Conservation (phyloP, 2,888 invertebrate species). For the Calliphora vomitoria region DNA sequence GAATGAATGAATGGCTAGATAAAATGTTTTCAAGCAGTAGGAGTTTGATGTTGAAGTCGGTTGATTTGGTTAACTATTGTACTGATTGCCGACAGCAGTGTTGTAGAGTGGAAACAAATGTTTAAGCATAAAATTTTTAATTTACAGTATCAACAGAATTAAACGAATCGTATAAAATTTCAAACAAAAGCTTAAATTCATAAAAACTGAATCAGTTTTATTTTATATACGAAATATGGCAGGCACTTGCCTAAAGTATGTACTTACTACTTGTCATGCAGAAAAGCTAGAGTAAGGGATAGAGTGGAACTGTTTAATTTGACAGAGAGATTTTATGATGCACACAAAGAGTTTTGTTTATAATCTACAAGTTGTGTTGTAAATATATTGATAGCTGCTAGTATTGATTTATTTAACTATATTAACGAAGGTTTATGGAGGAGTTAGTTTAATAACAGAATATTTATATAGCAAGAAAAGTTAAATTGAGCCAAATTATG, state of each 20-base stretch:
- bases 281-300: not conserved
- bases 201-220: slow-evolving; percentile 36
- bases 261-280: not conserved
- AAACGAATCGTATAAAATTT: slow-evolving; percentile 81
- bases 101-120: slow-evolving; percentile 76
- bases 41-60: slow-evolving; percentile 46
- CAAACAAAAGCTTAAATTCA: slow-evolving; percentile 71
- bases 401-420: no score
- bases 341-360: not conserved
- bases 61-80: slow-evolving; percentile 59
- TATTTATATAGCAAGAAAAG: no score
- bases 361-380: not conserved
- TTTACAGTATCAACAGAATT: slow-evolving; percentile 83
- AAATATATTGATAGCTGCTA: not conserved
- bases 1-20: slow-evolving; percentile 39
- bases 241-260: no score
- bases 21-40: slow-evolving; percentile 2
- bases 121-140: slow-evolving; percentile 82
- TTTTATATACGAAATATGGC: not conserved
- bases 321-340: not conserved
- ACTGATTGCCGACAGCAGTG: not conserved
- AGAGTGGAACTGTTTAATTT: not conserved
- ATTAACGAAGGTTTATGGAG: no score
- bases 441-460: no score
- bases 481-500: not conserved